phyloP scores from a whole-genome alignment of 2,113 vertebrate species.

The Myotis yumanensis region DNA sequence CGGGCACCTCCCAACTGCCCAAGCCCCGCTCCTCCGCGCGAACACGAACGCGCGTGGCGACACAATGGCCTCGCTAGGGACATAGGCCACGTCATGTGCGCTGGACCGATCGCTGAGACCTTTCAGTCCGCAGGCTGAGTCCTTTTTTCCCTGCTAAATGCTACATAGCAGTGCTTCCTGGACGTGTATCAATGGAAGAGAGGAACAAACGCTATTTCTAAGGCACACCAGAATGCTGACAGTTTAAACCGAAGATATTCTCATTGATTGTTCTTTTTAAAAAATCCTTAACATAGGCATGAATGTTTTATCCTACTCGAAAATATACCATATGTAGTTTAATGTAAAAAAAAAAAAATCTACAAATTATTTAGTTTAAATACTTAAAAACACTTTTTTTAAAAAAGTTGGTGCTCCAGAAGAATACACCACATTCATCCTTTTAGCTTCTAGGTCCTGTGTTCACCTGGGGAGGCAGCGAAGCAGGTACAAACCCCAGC shows the following conservation, averaged over 20 bases:
- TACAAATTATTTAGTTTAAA: not conserved
- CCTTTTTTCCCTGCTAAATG: not conserved
- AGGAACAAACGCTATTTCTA: not conserved
- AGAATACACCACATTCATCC: not conserved
- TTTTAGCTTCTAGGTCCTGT: not conserved
- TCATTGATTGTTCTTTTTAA: not conserved
- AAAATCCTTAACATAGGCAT: not conserved
- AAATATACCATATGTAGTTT: not conserved
- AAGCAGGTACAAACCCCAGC: not conserved
- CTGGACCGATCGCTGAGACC: fast-evolving
- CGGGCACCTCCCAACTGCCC: fast-evolving
- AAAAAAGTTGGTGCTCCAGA: not conserved
- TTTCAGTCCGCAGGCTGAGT: not conserved
- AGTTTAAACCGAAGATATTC: not conserved
- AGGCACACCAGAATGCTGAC: not conserved
- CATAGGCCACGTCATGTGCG: not conserved
- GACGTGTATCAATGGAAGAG: fast-evolving
- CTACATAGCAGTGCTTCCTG: not conserved
- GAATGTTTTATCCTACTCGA: not conserved
- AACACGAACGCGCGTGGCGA: fast-evolving
- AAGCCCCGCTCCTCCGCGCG: too few species aligned
- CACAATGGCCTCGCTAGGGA: fast-evolving
- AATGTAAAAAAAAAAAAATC: not conserved
- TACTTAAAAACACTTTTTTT: not conserved
- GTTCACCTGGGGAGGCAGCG: not conserved